Conservation (phyloP, 2,888 invertebrate species). For the Bruchidius siliquastri region DNA sequence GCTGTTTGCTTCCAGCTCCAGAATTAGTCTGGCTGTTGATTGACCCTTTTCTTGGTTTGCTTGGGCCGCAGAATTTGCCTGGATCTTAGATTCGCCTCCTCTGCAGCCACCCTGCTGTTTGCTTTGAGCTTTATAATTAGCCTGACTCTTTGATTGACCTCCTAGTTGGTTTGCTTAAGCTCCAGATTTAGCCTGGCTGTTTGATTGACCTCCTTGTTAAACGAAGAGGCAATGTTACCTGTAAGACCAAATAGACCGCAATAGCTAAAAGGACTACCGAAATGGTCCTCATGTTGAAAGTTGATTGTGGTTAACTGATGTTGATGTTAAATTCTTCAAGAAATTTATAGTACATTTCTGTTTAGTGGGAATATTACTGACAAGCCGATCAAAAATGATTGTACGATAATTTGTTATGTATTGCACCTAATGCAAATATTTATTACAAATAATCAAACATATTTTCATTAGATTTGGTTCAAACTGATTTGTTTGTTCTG, state of each 20-base stretch:
- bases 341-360: neutral
- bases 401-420: too few species aligned
- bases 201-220: neutral
- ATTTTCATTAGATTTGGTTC: neutral
- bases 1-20: neutral
- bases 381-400: neutral
- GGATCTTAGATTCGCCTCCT: too few species aligned
- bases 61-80: too few species aligned
- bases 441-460: neutral
- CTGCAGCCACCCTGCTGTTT: neutral
- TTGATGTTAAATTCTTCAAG: neutral
- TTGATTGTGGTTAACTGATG: neutral
- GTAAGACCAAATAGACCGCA: neutral
- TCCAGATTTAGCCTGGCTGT: neutral
- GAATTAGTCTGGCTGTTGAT: neutral
- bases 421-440: neutral
- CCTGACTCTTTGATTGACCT: neutral
- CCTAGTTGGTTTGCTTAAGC: neutral
- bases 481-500: too few species aligned
- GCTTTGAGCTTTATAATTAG: neutral
- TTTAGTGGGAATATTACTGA: neutral
- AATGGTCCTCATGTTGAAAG: neutral
- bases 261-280: neutral
- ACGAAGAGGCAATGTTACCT: neutral
- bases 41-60: neutral